Evolutionary conservation across 2,113 vertebrate genomes (phyloP).

Genomic region (Ptyas mucosa): DNA sequence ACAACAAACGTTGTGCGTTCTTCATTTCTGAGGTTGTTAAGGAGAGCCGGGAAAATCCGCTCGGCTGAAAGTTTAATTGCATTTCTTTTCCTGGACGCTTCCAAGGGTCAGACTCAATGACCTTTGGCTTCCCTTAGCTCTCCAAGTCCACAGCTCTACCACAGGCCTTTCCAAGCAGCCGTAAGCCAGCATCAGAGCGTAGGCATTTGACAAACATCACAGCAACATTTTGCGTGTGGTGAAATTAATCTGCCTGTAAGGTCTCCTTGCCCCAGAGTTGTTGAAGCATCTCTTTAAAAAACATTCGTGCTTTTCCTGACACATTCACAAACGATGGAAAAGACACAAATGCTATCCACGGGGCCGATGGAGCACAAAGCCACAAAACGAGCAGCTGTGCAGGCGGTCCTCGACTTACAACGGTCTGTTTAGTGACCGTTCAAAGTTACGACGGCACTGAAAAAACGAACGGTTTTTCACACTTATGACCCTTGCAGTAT

Average conservation of each 20-base stretch:
- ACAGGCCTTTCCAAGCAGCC: background rate
- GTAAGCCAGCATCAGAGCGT: background rate
- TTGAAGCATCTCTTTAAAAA: background rate
- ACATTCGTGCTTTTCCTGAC: background rate
- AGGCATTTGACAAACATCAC: background rate
- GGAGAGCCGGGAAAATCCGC: background rate
- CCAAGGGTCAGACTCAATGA: background rate
- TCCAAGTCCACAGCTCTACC: background rate
- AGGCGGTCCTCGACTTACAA: background rate
- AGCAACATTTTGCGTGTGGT: no score
- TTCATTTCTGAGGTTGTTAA: background rate
- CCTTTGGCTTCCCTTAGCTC: background rate
- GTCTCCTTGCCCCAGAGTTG: background rate
- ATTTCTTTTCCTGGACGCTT: background rate
- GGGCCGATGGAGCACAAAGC: background rate
- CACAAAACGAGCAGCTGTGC: background rate
- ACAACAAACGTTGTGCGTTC: background rate
- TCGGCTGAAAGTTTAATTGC: background rate
- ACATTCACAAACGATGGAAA: background rate
- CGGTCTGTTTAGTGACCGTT: fast-evolving
- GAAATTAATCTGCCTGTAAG: background rate
- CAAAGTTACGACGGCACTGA: fast-evolving
- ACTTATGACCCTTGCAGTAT: background rate
- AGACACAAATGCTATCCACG: background rate
- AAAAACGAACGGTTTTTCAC: background rate